These are phyloP conservation scores for Lysandra coridon DNA, from an alignment of 2,888 invertebrate genomes.

Conservation along the genomic window DNA sequence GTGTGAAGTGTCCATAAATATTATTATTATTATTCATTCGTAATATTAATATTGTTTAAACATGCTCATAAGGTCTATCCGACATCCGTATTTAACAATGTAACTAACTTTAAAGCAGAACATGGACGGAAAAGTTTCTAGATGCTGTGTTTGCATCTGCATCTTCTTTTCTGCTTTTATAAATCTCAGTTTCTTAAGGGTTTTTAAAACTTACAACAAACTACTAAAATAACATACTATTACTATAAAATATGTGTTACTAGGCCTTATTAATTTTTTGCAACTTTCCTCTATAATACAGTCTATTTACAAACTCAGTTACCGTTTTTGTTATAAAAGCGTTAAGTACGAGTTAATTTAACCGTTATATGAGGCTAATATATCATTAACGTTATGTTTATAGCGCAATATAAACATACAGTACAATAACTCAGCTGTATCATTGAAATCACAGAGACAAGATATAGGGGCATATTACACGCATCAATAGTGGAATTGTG, in stretches of 20 bases:
- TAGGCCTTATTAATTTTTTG: not conserved
- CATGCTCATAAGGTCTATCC: too few relatives aligned
- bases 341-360: not conserved
- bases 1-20: too few relatives aligned
- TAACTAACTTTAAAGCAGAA: too few relatives aligned
- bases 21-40: too few relatives aligned
- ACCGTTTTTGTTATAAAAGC: slow-evolving; percentile 1
- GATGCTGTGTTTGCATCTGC: too few relatives aligned
- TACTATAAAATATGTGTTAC: not conserved
- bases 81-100: too few relatives aligned
- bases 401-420: not conserved
- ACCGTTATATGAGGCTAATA: slow-evolving; percentile 15
- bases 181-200: too few relatives aligned
- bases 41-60: too few relatives aligned
- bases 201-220: not conserved
- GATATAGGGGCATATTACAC: not conserved
- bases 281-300: not conserved
- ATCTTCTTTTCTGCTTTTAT: too few relatives aligned
- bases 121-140: too few relatives aligned
- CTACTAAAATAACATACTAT: too few relatives aligned
- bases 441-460: not conserved
- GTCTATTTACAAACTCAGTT: not conserved
- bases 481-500: too few relatives aligned
- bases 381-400: not conserved
- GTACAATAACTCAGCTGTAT: not conserved